phyloP scores from a whole-genome alignment of 1,140 invertebrate genomes.

The Drosophila repleta region DNA sequence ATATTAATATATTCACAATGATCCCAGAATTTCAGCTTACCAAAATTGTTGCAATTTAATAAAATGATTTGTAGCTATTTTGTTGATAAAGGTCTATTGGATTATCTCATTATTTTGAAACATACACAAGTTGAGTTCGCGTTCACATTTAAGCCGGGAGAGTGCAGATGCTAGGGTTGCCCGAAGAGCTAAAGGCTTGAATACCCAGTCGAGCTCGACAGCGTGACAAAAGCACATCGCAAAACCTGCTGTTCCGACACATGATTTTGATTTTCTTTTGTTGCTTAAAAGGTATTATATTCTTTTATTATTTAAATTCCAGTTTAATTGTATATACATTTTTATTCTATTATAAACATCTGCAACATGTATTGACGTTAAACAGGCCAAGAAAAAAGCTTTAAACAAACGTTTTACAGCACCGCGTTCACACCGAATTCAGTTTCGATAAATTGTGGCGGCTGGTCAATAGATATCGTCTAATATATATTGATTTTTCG shows the following conservation, averaged over 20 bases:
- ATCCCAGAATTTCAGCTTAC: slow-evolving; percentile 6
- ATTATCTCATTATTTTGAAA: not conserved
- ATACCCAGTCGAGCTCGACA: not conserved
- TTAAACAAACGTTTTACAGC: slow-evolving; percentile 6
- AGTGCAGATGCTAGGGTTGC: slow-evolving; percentile 17
- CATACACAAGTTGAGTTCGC: not conserved
- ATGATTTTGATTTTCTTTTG: no score
- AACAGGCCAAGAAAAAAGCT: not conserved
- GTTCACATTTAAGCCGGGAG: slow-evolving; percentile 39
- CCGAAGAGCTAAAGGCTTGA: not conserved
- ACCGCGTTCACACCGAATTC: not conserved
- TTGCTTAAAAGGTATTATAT: no score
- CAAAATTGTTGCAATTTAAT: not conserved
- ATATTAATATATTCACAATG: not conserved
- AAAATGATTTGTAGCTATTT: not conserved
- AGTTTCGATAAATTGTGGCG: slow-evolving; percentile 26
- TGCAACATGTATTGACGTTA: no score
- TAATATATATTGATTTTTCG: slow-evolving; percentile 48
- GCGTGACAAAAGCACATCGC: not conserved
- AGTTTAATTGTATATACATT: not conserved
- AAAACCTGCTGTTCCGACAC: not conserved
- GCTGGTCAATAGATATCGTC: slow-evolving; percentile 10
- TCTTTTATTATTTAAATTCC: no score
- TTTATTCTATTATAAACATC: not conserved
- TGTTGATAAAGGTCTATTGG: not conserved